Evolutionary conservation across 2,797 vertebrate genomes (phyloP).

Genomic region (Hydrocynus forskahlii): DNA sequence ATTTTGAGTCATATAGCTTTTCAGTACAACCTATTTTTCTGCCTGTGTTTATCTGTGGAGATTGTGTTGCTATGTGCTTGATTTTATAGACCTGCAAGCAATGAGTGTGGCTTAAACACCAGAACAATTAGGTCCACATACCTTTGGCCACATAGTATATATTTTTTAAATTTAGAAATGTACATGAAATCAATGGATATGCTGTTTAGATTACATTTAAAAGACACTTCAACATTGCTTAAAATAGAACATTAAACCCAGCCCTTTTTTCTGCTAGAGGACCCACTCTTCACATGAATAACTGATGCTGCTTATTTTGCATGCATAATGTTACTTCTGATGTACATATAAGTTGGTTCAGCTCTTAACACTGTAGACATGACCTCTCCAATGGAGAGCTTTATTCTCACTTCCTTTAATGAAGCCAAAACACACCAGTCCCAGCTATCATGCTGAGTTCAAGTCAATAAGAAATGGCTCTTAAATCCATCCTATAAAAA

Average conservation of each 20-base stretch:
- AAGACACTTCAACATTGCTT: slow-evolving; percentile 3
- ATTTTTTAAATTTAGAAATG: too few species aligned
- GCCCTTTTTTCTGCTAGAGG: not conserved
- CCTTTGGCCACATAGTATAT: too few species aligned
- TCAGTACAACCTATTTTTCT: too few species aligned
- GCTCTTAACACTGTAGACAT: not conserved
- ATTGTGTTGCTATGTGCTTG: too few species aligned
- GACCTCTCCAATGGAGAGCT: not conserved
- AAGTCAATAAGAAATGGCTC: slow-evolving; percentile 3
- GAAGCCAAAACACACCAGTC: not conserved
- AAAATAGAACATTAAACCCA: not conserved
- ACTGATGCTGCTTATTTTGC: slow-evolving; percentile 35
- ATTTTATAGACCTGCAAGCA: too few species aligned
- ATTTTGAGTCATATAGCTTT: too few species aligned
- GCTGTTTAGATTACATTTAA: not conserved
- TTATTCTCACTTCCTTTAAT: slow-evolving; percentile 3
- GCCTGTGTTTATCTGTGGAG: too few species aligned
- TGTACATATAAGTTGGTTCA: slow-evolving; percentile 16
- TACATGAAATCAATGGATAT: not conserved
- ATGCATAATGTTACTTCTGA: slow-evolving; percentile 39
- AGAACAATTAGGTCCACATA: too few species aligned
- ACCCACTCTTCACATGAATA: slow-evolving; percentile 19
- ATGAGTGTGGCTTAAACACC: too few species aligned
- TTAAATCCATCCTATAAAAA: slow-evolving; percentile 10
- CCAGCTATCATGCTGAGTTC: not conserved